A percentile compares a stretch with the other conserved stretches of the same genome.
Conservation (phyloP, 2,797 vertebrate genomes). For the Enteromius fasciolatus region DNA sequence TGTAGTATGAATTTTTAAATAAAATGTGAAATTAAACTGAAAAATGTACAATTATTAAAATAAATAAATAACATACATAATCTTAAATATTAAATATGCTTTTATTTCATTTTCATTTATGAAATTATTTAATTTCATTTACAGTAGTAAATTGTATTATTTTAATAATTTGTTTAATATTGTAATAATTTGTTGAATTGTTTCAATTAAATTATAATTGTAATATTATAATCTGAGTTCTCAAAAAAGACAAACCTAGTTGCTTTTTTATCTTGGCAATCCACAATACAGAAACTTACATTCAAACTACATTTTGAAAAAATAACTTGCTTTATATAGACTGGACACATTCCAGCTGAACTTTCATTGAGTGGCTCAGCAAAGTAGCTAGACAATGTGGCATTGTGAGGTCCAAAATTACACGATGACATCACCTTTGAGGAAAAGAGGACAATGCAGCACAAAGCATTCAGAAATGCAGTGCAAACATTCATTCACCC, state of each 20-base stretch:
- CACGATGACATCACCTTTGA: slow-evolving; percentile 55
- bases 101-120: too few species aligned
- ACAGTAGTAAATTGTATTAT: not conserved
- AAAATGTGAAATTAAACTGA: not conserved
- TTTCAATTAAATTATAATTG: not conserved
- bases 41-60: not conserved
- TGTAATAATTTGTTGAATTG: not conserved
- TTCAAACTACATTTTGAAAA: not conserved
- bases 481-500: slow-evolving; percentile 51
- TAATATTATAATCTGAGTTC: not conserved
- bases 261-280: not conserved
- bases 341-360: slow-evolving; percentile 20
- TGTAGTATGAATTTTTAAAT: too few species aligned
- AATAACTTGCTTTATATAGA: slow-evolving; percentile 3
- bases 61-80: not conserved
- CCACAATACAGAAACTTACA: not conserved
- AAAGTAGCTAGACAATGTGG: slow-evolving; percentile 47
- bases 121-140: too few species aligned
- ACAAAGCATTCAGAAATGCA: slow-evolving; percentile 51
- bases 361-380: slow-evolving; percentile 35
- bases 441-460: slow-evolving; percentile 56
- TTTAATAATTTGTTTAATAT: not conserved
- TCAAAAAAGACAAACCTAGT: not conserved
- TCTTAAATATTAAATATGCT: not conserved
- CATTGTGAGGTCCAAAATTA: slow-evolving; percentile 59